Conservation (phyloP, 2,888 invertebrate genomes). For the Trissoscelio sp. region DNA sequence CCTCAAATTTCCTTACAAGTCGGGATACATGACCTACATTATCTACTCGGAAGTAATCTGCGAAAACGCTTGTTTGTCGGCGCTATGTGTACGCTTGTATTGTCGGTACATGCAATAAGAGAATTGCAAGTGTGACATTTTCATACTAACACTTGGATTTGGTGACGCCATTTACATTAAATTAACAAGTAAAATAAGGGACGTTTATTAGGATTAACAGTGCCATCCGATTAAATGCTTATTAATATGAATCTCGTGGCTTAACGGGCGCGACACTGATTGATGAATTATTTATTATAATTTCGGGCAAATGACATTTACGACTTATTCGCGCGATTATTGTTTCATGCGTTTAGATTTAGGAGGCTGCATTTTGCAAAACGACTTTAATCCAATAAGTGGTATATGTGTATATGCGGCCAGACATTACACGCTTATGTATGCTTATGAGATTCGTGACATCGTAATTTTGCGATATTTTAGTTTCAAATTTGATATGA, state of each 20-base stretch:
- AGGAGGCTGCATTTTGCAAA: background rate
- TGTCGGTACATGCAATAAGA: constrained; percentile 18
- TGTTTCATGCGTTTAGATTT: background rate
- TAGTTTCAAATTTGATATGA: background rate
- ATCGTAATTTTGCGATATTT: background rate
- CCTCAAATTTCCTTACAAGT: constrained; percentile 38
- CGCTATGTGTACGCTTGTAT: constrained; percentile 8
- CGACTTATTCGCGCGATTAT: background rate
- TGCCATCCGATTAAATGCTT: background rate
- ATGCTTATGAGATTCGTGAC: background rate
- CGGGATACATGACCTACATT: constrained; percentile 42
- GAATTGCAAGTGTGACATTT: constrained; percentile 26
- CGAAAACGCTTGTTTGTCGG: constrained; percentile 43
- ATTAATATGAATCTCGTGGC: background rate
- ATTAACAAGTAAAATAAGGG: constrained; percentile 18
- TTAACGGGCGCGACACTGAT: background rate
- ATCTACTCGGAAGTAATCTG: constrained; percentile 33
- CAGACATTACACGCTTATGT: background rate
- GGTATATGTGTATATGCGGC: background rate
- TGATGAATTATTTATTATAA: background rate
- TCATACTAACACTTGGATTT: constrained; percentile 16
- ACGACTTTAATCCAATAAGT: background rate
- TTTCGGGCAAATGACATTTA: background rate
- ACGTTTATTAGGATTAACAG: background rate
- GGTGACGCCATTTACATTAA: constrained; percentile 8